Evolutionary conservation across 2,797 vertebrate genomes (phyloP), one percentile per base, ranked within the genome.

Genomic region (Spinus pinus): DNA sequence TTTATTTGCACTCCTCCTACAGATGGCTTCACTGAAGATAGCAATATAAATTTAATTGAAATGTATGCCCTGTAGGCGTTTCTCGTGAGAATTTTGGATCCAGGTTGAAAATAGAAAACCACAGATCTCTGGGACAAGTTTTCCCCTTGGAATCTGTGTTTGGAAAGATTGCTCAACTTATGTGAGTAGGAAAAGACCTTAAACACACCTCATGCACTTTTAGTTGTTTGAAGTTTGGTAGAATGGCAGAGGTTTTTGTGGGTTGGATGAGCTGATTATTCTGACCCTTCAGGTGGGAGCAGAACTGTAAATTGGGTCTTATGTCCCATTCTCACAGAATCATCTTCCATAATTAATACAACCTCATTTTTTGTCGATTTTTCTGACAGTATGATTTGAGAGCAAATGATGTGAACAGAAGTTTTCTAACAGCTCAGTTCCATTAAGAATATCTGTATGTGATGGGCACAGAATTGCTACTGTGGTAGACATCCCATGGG

Each of bases 1-100:
- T 94, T 95, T 92, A 92, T 95, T 93, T 87, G 35, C 71, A 82
- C n/a, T 92, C 24, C 28, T 73, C 35, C 56, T 85, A 37, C 90
- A 89, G 78, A 94, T 77, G 46, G 42, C 42, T 85, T 80, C 83
- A 47, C 41, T 57, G 88, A 75, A 87, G 78, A 87, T 6, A 61
- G 60, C 44, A 85, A 51, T 89, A 82, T 44, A 74, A 92, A 49
- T 83, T 50, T 89, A 87, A 65, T 90, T 67, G 72, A 87, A 94
- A 74, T 54, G 30, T 18, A 49, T 64, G 7, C 74, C 65, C 33
- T 4, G 57, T 65, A 86, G 75, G 61, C 4, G 2, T 89, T 90
- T 41, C 46, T 82, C 53, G 20, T 78, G 79, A 74, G 69, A 92
- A 80, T 82, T 89, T 81, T 80, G 8, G 84, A 61, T 87, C 87